phyloP scores from a whole-genome alignment of 2,797 vertebrate genomes.

The Oophaga sylvatica region DNA sequence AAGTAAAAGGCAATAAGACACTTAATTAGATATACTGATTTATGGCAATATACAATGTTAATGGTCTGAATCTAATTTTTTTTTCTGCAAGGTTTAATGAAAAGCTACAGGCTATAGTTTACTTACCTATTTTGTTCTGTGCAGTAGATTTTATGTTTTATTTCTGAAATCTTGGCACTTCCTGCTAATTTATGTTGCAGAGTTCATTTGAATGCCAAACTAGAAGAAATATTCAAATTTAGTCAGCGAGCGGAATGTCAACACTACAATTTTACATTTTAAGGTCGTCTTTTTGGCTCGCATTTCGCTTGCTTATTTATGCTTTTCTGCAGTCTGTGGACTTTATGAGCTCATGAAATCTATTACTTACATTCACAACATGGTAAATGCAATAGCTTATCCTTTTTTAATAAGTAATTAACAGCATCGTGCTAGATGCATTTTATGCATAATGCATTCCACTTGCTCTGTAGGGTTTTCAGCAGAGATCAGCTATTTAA shows the following conservation, averaged over 20 bases:
- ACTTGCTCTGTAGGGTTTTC: constrained; percentile 19
- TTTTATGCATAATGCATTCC: constrained; percentile 34
- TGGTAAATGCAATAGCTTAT: constrained; percentile 45
- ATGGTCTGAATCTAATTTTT: constrained; percentile 55
- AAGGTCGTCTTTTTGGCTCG: constrained; percentile 46
- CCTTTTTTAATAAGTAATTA: constrained; percentile 57
- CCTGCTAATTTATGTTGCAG: constrained; percentile 47
- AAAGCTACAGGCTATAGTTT: constrained; percentile 57
- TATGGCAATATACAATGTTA: constrained; percentile 55
- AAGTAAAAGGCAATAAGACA: constrained; percentile 60
- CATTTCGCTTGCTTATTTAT: constrained; percentile 51
- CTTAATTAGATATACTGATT: constrained; percentile 57
- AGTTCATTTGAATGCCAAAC: constrained; percentile 59
- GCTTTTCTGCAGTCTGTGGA: constrained; percentile 43
- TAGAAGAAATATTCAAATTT: constrained; percentile 54
- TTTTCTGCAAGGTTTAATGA: constrained; percentile 56
- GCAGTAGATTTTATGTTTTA: constrained; percentile 58
- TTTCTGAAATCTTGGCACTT: constrained; percentile 56
- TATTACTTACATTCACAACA: constrained; percentile 50
- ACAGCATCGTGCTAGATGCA: constrained; percentile 11
- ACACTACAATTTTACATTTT: constrained; percentile 49
- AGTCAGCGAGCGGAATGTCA: constrained; percentile 45
- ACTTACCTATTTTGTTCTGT: constrained; percentile 52
- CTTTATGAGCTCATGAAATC: constrained; percentile 54
- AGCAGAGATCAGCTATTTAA: constrained; percentile 27